phyloP scores from a whole-genome alignment of 2,888 invertebrate genomes.

The Steinernema carpocapsae region DNA sequence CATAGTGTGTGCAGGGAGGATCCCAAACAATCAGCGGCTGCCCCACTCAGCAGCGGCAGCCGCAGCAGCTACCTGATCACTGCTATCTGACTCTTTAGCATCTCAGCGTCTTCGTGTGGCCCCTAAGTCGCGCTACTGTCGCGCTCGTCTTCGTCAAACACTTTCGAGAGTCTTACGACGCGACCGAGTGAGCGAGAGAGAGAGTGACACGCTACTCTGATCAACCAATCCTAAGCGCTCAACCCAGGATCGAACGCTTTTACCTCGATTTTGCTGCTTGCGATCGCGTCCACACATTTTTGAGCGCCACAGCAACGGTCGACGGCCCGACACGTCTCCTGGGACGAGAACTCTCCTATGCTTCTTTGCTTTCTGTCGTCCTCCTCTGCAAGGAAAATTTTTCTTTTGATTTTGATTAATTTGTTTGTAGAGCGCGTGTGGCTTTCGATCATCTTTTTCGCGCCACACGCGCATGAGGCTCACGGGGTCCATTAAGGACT shows the following conservation, averaged over 20 bases:
- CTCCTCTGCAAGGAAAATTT: background rate
- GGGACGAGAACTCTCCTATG: background rate
- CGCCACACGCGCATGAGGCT: background rate
- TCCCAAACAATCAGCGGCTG: background rate
- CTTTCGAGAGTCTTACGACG: conserved; percentile 20
- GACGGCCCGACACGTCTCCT: conserved; percentile 23
- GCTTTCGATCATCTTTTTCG: conserved; percentile 27
- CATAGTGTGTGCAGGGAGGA: conserved; percentile 17
- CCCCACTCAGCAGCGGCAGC: background rate
- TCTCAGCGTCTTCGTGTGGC: too few relatives aligned
- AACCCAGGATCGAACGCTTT: too few relatives aligned
- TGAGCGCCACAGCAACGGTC: background rate
- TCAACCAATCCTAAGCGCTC: too few relatives aligned
- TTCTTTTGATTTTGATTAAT: conserved; percentile 33
- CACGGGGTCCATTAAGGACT: background rate
- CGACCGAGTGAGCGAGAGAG: background rate
- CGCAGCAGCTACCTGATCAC: conserved; percentile 18
- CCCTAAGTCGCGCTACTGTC: conserved; percentile 18
- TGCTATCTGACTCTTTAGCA: background rate
- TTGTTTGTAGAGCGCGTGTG: conserved; percentile 14
- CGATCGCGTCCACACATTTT: conserved; percentile 32
- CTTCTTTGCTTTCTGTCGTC: too few relatives aligned
- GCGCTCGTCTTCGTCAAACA: conserved; percentile 28
- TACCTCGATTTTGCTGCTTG: background rate
- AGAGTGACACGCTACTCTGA: background rate